phyloP scores from a whole-genome alignment of 1,140 invertebrate species.

The Sminthurides bifidus region DNA sequence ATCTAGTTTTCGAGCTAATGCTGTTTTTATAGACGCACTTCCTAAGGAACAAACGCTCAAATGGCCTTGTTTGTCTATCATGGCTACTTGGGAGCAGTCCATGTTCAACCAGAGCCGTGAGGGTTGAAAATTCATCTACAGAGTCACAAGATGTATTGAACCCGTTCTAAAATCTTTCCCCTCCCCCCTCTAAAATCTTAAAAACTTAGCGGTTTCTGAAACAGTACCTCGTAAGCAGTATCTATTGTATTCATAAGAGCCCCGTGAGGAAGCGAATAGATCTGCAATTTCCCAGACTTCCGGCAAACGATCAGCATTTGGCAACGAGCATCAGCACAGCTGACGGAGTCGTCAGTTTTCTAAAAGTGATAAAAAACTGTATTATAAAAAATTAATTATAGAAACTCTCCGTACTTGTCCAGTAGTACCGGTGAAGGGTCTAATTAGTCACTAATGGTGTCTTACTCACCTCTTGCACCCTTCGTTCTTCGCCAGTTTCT shows the following conservation, averaged over 20 bases:
- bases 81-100: constrained; percentile 37
- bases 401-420: no score
- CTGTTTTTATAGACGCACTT: constrained; percentile 11
- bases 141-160: no score
- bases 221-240: constrained; percentile 13
- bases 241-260: constrained; percentile 50
- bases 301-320: constrained; percentile 68
- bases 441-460: no score
- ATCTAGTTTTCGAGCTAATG: constrained; percentile 46
- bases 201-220: not conserved
- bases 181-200: not conserved
- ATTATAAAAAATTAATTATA: no score
- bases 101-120: constrained; percentile 20
- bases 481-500: not conserved
- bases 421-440: no score
- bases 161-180: no score
- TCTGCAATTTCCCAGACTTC: constrained; percentile 74
- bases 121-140: constrained; percentile 11
- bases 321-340: constrained; percentile 63
- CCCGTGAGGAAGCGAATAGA: constrained; percentile 75
- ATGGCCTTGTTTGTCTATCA: constrained; percentile 31
- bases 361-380: no score
- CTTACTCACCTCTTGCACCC: not conserved
- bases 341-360: constrained; percentile 73
- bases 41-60: constrained; percentile 28